These are phyloP conservation scores for Philopedon plagiatum DNA, from an alignment of 2,888 invertebrate genomes.

Conservation along the genomic window DNA sequence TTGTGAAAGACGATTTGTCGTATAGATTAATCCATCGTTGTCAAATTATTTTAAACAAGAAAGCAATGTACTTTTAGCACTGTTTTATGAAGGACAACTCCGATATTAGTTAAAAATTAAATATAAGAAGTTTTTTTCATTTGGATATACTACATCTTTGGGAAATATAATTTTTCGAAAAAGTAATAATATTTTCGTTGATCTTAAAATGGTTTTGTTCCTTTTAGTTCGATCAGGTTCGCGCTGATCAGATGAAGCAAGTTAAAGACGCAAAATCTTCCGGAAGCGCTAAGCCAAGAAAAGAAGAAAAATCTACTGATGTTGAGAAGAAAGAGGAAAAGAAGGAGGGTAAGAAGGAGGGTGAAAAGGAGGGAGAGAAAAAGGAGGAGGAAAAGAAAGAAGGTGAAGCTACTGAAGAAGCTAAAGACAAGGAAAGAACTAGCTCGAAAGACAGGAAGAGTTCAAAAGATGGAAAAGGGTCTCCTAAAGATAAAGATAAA, in stretches of 20 bases:
- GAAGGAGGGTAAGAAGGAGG: conserved; percentile 49
- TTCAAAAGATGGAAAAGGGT: conserved; percentile 14
- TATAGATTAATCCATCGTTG: too few species aligned
- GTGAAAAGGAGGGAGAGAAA: conserved; percentile 50
- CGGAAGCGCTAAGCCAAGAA: conserved; percentile 30
- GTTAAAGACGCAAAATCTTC: conserved; percentile 54
- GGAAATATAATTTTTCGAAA: too few species aligned
- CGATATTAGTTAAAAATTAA: too few species aligned
- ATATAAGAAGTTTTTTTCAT: too few species aligned
- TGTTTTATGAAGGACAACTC: too few species aligned
- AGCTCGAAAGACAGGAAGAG: conserved; percentile 28
- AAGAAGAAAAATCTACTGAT: conserved; percentile 48
- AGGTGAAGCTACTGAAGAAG: conserved; percentile 30
- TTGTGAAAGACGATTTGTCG: too few species aligned
- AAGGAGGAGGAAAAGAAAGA: conserved; percentile 40
- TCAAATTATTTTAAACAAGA: too few species aligned
- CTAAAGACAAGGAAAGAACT: conserved; percentile 38
- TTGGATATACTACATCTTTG: too few species aligned
- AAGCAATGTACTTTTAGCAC: too few species aligned
- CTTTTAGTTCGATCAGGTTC: conserved; percentile 60
- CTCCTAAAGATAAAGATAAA: conserved; percentile 51
- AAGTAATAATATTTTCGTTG: too few species aligned
- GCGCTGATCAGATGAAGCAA: conserved; percentile 65
- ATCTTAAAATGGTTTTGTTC: too few species aligned
- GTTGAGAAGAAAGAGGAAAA: conserved; percentile 53